These are phyloP conservation scores for Osmerus eperlanus DNA, from an alignment of 2,113 vertebrate species.

Conservation along the genomic window DNA sequence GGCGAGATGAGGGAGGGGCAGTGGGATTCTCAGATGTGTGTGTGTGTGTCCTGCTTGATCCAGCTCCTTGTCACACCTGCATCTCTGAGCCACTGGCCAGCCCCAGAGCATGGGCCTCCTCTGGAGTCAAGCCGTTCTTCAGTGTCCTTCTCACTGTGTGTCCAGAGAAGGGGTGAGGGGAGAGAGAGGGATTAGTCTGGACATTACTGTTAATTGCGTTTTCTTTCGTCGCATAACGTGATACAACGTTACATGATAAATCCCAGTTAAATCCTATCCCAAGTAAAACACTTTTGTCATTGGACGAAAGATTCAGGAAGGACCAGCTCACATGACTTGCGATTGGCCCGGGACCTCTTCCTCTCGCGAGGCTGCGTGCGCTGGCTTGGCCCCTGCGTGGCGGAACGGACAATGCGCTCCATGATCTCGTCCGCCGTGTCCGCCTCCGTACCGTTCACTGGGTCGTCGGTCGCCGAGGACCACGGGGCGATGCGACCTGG, in stretches of 20 bases:
- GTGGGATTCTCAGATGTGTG: constrained; percentile 35
- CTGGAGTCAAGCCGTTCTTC: constrained; percentile 89
- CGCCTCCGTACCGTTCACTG: constrained; percentile 76
- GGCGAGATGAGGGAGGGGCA: constrained; percentile 53
- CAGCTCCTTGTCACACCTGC: constrained; percentile 81
- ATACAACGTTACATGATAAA: too few relatives aligned
- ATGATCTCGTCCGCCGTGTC: constrained; percentile 96
- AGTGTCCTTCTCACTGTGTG: constrained; percentile 92
- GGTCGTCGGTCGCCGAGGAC: constrained; percentile 80
- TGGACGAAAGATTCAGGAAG: background rate
- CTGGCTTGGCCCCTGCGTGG: constrained; percentile 92
- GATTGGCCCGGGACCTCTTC: constrained; percentile 88
- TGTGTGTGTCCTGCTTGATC: constrained; percentile 35
- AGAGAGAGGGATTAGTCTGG: constrained; percentile 5
- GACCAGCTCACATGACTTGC: constrained; percentile 88
- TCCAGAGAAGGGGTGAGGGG: constrained; percentile 11
- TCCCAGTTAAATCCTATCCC: too few relatives aligned
- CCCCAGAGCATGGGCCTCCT: constrained; percentile 92
- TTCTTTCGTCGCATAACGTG: too few relatives aligned
- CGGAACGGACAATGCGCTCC: constrained; percentile 95
- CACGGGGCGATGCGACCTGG: constrained; percentile 81
- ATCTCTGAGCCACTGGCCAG: constrained; percentile 87
- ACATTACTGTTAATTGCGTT: too few relatives aligned
- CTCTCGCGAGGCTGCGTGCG: constrained; percentile 87
- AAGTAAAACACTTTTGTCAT: background rate